Percentiles rank a stretch among this genome's conserved stretches.
These are phyloP conservation scores for Drosophila neutralis DNA, from an alignment of 2,888 invertebrate genomes.

Conservation along the genomic window DNA sequence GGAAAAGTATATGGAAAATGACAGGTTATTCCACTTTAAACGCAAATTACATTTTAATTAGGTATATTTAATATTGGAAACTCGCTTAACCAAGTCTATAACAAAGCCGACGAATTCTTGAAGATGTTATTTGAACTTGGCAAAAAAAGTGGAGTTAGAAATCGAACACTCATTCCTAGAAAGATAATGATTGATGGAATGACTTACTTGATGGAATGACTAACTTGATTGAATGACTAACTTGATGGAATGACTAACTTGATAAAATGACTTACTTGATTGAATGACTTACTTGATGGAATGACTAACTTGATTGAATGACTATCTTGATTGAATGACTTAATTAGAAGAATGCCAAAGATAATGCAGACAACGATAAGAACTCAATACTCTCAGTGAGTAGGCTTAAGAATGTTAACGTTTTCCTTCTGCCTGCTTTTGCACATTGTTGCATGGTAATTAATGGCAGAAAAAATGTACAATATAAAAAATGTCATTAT, in stretches of 20 bases:
- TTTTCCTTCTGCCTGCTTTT: not conserved
- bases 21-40: slow-evolving; percentile 42
- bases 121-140: slow-evolving; percentile 10
- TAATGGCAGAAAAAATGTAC: slow-evolving; percentile 1
- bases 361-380: slow-evolving; percentile 19
- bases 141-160: not conserved
- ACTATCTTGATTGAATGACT: not conserved
- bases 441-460: slow-evolving; percentile 12
- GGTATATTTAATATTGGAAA: not conserved
- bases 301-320: too few relatives aligned
- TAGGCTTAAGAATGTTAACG: slow-evolving; percentile 2
- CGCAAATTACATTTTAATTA: not conserved
- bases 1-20: slow-evolving; percentile 1
- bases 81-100: not conserved
- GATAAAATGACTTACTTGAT: too few relatives aligned
- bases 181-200: not conserved
- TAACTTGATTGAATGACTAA: too few relatives aligned
- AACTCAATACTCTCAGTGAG: not conserved
- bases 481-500: slow-evolving; percentile 34
- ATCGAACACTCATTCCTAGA: not conserved
- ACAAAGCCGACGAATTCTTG: slow-evolving; percentile 36
- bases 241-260: too few relatives aligned
- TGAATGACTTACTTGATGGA: too few relatives aligned
- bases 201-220: too few relatives aligned
- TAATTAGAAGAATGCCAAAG: not conserved